Conservation (phyloP, 1,140 invertebrate genomes). For the Pogonomyrmex barbatus region DNA sequence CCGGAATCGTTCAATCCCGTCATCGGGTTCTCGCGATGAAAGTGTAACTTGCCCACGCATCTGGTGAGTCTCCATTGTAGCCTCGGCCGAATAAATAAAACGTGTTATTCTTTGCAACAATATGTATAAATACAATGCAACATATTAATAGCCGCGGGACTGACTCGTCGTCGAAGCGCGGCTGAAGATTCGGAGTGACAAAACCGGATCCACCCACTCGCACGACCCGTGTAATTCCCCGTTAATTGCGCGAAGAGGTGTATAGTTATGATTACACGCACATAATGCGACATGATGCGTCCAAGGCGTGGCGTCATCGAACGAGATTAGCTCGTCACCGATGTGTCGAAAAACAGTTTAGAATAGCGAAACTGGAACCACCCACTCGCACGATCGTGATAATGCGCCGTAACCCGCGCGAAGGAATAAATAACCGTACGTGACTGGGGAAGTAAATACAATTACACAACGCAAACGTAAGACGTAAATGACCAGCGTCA, state of each 20-base stretch:
- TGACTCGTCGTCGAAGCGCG: neutral
- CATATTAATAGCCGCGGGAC: conserved; percentile 34
- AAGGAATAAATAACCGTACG: conserved; percentile 18
- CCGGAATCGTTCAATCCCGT: neutral
- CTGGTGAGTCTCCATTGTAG: neutral
- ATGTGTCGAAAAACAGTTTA: conserved; percentile 15
- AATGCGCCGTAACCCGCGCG: neutral
- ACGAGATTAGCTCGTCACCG: conserved; percentile 22
- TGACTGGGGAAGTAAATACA: neutral
- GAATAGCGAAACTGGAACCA: conserved; percentile 38
- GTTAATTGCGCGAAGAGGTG: conserved; percentile 7
- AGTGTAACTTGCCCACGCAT: conserved; percentile 14
- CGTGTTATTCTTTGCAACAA: conserved; percentile 11
- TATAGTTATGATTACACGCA: conserved; percentile 27
- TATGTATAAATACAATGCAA: conserved; percentile 20
- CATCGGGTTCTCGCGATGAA: neutral
- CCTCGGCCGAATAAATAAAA: neutral
- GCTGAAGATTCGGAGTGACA: conserved; percentile 4
- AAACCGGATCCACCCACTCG: conserved; percentile 37
- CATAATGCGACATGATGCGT: neutral
- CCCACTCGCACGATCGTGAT: conserved; percentile 20
- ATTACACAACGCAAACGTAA: neutral
- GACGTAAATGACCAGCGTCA: neutral
- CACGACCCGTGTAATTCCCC: neutral
- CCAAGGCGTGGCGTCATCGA: conserved; percentile 37